A percentile compares a stretch with the other conserved stretches of the same genome.
Conservation (phyloP, 2,888 invertebrate genomes). For the Germaria angustata region DNA sequence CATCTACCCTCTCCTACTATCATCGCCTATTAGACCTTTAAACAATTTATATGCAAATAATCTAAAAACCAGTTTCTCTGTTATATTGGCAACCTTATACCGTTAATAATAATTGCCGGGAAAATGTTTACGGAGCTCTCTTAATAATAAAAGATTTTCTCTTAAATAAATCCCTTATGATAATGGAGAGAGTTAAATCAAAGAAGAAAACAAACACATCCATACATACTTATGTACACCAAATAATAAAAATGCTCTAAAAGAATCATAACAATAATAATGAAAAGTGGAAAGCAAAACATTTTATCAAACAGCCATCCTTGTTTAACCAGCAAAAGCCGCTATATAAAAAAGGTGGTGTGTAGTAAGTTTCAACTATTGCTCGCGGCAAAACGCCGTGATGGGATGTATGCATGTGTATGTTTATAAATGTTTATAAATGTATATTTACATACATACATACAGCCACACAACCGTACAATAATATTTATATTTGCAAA, state of each 20-base stretch:
- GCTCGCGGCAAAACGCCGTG: no score
- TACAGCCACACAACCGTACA: not conserved
- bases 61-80: no score
- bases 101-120: not conserved
- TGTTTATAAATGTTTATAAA: no score
- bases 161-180: no score
- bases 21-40: no score
- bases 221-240: no score
- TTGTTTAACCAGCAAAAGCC: conserved; percentile 46
- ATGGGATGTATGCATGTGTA: no score
- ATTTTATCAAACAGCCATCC: conserved; percentile 6
- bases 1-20: no score
- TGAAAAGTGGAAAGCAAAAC: not conserved
- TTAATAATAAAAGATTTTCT: not conserved
- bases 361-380: conserved; percentile 25
- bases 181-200: no score
- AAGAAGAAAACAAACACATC: not conserved
- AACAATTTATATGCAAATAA: no score
- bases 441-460: no score
- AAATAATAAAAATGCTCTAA: not conserved
- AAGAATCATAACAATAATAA: not conserved
- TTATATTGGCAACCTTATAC: not conserved
- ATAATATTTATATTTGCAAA: conserved; percentile 5
- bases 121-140: not conserved
- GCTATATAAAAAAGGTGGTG: conserved; percentile 28